Conservation (phyloP, 2,888 invertebrate genomes). For the Lasioglossum figueresi region DNA sequence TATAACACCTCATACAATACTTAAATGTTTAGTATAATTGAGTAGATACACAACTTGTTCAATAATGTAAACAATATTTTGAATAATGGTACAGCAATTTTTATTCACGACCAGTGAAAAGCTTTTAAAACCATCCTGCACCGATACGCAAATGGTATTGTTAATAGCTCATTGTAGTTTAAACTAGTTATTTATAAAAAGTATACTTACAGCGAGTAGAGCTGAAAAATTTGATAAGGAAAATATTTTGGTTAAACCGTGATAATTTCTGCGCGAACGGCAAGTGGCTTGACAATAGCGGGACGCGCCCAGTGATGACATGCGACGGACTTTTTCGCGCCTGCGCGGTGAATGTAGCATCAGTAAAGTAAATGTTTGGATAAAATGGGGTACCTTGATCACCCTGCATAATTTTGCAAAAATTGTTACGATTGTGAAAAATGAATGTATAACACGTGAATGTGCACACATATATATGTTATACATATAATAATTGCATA, state of each 20-base stretch:
- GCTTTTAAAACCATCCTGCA: not conserved
- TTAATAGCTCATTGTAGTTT: not conserved
- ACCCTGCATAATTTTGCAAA: not conserved
- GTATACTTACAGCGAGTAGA: slow-evolving; percentile 23
- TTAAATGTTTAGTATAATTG: too few species aligned
- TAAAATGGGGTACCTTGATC: not conserved
- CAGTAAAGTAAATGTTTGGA: not conserved
- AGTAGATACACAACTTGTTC: too few species aligned
- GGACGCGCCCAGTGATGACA: slow-evolving; percentile 70
- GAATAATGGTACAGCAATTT: not conserved
- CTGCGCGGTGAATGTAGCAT: not conserved
- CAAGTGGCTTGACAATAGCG: slow-evolving; percentile 62
- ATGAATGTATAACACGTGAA: too few species aligned
- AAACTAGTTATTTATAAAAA: not conserved
- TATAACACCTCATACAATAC: too few species aligned
- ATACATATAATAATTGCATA: too few species aligned
- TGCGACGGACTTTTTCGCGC: not conserved
- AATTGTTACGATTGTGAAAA: too few species aligned
- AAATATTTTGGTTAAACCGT: slow-evolving; percentile 1
- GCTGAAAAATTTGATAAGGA: not conserved
- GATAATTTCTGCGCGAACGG: slow-evolving; percentile 48
- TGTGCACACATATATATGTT: too few species aligned
- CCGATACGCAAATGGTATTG: too few species aligned
- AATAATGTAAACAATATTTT: too few species aligned
- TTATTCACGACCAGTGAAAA: not conserved